Percentiles rank a stretch among this genome's conserved stretches.
Evolutionary conservation across 1,140 invertebrate genomes (phyloP).

Genomic region (Ooceraea biroi): DNA sequence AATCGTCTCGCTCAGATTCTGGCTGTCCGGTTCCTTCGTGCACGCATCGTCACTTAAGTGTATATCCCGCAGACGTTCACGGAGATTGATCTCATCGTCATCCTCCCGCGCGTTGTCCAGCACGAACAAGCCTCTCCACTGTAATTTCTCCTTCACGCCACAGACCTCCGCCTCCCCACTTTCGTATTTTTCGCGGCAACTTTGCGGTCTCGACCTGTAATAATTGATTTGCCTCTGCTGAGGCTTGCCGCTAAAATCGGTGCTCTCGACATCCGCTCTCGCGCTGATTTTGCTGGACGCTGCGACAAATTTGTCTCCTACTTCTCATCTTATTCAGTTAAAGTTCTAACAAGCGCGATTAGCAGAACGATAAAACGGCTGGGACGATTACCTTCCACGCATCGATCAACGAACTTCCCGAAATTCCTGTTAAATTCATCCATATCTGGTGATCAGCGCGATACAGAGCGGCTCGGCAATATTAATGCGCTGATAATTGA

Average conservation of each 20-base stretch:
- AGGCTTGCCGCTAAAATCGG: not conserved
- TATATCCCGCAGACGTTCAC: slow-evolving; percentile 54
- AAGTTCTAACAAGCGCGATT: not conserved
- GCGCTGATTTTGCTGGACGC: not conserved
- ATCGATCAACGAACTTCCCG: not conserved
- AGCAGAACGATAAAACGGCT: not conserved
- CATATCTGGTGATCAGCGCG: not conserved
- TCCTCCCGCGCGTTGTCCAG: slow-evolving; percentile 55
- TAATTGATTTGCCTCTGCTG: slow-evolving; percentile 24
- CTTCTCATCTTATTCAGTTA: not conserved
- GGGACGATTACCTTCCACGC: not conserved
- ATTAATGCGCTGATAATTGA: too few relatives aligned
- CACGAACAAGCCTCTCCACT: slow-evolving; percentile 46
- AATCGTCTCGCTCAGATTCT: slow-evolving; percentile 1
- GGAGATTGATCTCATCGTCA: slow-evolving; percentile 34
- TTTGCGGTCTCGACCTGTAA: slow-evolving; percentile 44
- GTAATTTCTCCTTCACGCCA: slow-evolving; percentile 55
- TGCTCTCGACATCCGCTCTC: slow-evolving; percentile 1
- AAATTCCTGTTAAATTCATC: not conserved
- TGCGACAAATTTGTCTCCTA: not conserved
- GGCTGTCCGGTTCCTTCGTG: not conserved
- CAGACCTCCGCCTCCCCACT: slow-evolving; percentile 58
- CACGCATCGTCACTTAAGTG: slow-evolving; percentile 37
- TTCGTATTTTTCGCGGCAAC: slow-evolving; percentile 50
- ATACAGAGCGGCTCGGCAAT: not conserved